phyloP scores from a whole-genome alignment of 1,140 invertebrate species.

The Microplitis mediator region DNA sequence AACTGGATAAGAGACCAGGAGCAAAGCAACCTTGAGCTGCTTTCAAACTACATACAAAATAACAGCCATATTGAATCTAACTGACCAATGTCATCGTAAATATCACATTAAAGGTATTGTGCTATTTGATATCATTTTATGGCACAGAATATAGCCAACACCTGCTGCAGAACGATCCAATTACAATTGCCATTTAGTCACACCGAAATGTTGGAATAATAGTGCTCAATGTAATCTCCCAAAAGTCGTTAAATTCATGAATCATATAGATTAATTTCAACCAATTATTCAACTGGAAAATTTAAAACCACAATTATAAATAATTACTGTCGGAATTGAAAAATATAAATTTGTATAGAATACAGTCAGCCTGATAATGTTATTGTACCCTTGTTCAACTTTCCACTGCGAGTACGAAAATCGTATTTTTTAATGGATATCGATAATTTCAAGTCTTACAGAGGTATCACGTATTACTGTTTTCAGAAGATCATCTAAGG shows the following conservation, averaged over 20 bases:
- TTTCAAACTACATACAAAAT: not conserved
- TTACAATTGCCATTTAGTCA: not conserved
- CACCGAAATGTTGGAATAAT: not conserved
- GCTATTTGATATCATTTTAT: constrained; percentile 17
- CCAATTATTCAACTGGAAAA: not conserved
- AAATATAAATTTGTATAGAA: too few species aligned
- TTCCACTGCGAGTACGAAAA: too few species aligned
- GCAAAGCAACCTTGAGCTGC: not conserved
- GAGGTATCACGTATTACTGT: too few species aligned
- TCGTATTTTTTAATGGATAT: too few species aligned
- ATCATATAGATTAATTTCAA: not conserved
- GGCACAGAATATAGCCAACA: not conserved
- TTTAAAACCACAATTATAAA: not conserved
- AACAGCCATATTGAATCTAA: not conserved
- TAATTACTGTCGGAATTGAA: not conserved
- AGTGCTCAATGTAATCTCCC: not conserved
- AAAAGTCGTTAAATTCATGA: too few species aligned
- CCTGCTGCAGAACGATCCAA: not conserved
- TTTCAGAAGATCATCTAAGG: too few species aligned
- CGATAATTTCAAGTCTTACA: too few species aligned
- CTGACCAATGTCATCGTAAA: constrained; percentile 23
- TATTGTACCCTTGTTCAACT: too few species aligned
- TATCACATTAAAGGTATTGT: constrained; percentile 19
- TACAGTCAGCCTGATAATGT: too few species aligned
- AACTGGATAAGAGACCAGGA: not conserved